Percentiles rank a stretch among this genome's conserved stretches.
Evolutionary conservation across 2,797 vertebrate species (phyloP).

Genomic region (Enteromius afrohamiltoni): DNA sequence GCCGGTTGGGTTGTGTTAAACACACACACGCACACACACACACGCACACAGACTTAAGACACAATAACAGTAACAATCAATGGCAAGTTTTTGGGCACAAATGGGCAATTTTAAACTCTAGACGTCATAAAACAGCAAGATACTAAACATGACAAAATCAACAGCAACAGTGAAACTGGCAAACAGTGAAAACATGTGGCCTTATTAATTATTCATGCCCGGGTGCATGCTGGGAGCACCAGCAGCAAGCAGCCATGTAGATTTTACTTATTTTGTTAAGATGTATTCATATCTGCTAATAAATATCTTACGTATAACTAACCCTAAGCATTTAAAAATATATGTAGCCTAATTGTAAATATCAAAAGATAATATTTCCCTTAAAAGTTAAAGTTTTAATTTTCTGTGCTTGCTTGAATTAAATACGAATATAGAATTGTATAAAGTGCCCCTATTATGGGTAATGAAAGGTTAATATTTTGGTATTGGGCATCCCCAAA

Average conservation of each 20-base stretch:
- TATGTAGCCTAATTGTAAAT: not conserved
- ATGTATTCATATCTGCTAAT: not conserved
- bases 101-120: not conserved
- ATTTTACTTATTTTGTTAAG: not conserved
- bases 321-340: not conserved
- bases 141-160: conserved; percentile 9
- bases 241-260: conserved; percentile 2
- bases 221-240: conserved; percentile 21
- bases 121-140: conserved; percentile 22
- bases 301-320: not conserved
- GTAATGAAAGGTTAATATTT: no score
- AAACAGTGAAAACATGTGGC: conserved; percentile 26
- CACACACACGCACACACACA: no score
- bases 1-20: not conserved
- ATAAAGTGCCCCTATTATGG: no score
- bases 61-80: not conserved
- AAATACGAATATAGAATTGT: not conserved
- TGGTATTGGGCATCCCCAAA: no score
- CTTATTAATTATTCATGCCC: conserved; percentile 33
- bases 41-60: not conserved
- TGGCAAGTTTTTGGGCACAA: not conserved
- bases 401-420: not conserved
- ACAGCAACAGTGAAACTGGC: conserved; percentile 13
- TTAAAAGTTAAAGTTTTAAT: no score
- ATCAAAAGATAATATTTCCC: not conserved